Base-by-base conservation (phyloP, 2,113 vertebrate species). In the Solenodon paradoxus region DNA sequence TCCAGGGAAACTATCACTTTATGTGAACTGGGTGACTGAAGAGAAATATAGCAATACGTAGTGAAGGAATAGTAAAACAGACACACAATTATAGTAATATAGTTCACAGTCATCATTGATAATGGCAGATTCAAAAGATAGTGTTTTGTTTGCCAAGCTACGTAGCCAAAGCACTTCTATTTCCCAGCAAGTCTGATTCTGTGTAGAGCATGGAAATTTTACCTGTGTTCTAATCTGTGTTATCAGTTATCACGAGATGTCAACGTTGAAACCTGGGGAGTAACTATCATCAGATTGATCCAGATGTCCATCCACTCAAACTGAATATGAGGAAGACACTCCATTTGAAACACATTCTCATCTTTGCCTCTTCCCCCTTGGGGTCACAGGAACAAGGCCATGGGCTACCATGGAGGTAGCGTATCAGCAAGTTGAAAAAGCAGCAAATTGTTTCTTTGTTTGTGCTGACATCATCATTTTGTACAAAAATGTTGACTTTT, bases 81-180 rank as follows among this genome's bases (percentile, higher is more conserved):
- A 24, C 22, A 7, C 5, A 45, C 16, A 26, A 10, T 66, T 28
- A 20, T 2, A 19, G 10, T 2, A 20, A n/a, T n/a, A n/a, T n/a
- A n/a, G n/a, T n/a, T n/a, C 16, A 47, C 12, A 9, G 15, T 1
- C 75, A n/a, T 3, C 42, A 1, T 5, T 40, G 22, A 64, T 51
- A 38, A 69, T 10, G 11, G 15, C 87, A 49, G 35, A 45, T 42
- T 17, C 4, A 38, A 85, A 68, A 49, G 9, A 17, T 81, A 32
- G 79, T 20, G 61, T 42, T 17, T 12, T 30, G 45, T 49, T 42
- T 53, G n/a, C 2, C 15, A 42, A 71, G 13, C 38, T 16, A 3
- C 9, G 9, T 7, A 55, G 9, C 13, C 45, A 7, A 5, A 0
- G 2, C 3, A 26, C 2, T 5, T 61, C 28, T 7, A 28, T 35